Evolutionary conservation across 2,797 vertebrate genomes (phyloP), one percentile per base, ranked within the genome.

Genomic region (Ciconia nigra): DNA sequence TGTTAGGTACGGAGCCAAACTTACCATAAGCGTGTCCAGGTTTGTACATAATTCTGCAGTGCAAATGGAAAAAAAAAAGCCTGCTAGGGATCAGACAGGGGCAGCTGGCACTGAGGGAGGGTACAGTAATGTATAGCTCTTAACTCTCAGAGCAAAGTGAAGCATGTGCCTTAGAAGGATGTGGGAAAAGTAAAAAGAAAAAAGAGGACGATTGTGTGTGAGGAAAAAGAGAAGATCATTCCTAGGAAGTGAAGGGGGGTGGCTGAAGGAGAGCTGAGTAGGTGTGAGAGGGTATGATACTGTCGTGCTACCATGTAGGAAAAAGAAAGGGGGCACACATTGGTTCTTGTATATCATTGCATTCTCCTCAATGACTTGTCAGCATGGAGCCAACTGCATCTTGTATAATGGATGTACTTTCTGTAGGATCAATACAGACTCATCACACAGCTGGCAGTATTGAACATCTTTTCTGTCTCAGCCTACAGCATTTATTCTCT

Each of bases 321-420:
- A 76, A 62, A 83, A 90, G 52, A 83, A 47, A 76, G 46, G 18
- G 20, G 18, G 10, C 31, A 85, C 20, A 4, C 61, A 96, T 94
- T 96, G 97, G 97, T 97, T 94, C 90, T 85, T 91, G 79, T 83
- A 9, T 94, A 83, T 89, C 79, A 85, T 49, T 95, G 83, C 15
- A 2, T 92, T 96, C 83, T 95, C 84, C 89, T 90, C 93, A 90
- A 82, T 93, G 69, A 93, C 87, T 96, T 97, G 96, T 41, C 97
- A 97, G 94, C 96, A 87, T 97, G 97, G 58, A 89, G 94, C 63
- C 85, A 79, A 42, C 46, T 92, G 88, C 89, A 81, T 93, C 93
- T 90, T 93, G 72, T 81, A 84, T 97, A 97, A 97, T 96, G 84
- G 95, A 88, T 95, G 83, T 73, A 90, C 91, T 96, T 96, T 97